These are phyloP conservation scores for Melieria crassipennis DNA, from an alignment of 2,888 invertebrate genomes.

Conservation along the genomic window DNA sequence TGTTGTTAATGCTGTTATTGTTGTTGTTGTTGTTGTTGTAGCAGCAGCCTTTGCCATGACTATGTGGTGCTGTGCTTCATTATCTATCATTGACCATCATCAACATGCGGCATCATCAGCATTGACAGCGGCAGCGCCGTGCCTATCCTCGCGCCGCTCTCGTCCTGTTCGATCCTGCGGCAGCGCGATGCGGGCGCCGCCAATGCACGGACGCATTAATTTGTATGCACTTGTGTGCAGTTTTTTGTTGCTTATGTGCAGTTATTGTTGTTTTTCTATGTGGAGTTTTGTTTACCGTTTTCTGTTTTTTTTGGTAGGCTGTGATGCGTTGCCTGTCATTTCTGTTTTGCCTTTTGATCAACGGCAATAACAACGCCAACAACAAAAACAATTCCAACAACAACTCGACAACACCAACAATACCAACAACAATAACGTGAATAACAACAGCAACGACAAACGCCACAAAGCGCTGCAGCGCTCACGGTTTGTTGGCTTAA, in stretches of 20 bases:
- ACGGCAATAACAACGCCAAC: no score
- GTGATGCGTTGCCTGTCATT: no score
- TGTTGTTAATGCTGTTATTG: no score
- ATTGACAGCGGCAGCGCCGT: conserved; percentile 10
- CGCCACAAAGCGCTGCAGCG: no score
- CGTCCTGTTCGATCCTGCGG: no score
- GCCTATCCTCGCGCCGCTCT: background rate
- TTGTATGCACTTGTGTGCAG: background rate
- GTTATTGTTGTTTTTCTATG: conserved; percentile 23
- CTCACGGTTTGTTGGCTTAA: no score
- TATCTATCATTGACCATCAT: conserved; percentile 45
- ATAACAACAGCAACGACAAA: no score
- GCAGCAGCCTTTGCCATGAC: conserved; percentile 19
- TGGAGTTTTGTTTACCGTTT: background rate
- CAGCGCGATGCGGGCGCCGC: conserved; percentile 33
- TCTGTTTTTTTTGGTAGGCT: background rate
- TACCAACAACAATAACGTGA: no score
- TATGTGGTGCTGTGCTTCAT: conserved; percentile 25
- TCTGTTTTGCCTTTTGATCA: no score
- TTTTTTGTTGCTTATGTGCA: conserved; percentile 9
- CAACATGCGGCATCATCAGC: conserved; percentile 28
- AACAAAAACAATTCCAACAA: no score
- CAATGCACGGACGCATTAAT: conserved; percentile 6
- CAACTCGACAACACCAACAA: no score
- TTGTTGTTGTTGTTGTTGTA: conserved; percentile 37